phyloP scores from a whole-genome alignment of 2,888 invertebrate species.

The Temnothorax ravouxi region DNA sequence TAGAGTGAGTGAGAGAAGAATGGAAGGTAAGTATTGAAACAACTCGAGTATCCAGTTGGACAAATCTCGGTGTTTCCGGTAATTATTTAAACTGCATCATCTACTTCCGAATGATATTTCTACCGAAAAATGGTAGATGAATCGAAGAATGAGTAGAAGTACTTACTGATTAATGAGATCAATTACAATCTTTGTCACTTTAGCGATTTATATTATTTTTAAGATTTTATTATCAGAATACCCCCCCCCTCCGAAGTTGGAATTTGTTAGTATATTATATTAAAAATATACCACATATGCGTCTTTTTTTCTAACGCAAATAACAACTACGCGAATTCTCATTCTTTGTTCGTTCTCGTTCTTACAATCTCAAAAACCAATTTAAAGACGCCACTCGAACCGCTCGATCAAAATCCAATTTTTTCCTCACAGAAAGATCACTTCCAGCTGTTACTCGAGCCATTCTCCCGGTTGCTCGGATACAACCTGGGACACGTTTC shows the following conservation, averaged over 20 bases:
- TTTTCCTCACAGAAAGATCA: slow-evolving; percentile 33
- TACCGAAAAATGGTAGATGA: not conserved
- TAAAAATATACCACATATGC: too few relatives aligned
- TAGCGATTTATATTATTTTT: not conserved
- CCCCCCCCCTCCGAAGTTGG: too few relatives aligned
- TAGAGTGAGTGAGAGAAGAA: not conserved
- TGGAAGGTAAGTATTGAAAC: not conserved
- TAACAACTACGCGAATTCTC: not conserved
- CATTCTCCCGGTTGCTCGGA: slow-evolving; percentile 19
- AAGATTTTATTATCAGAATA: not conserved
- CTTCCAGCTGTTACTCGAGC: slow-evolving; percentile 44
- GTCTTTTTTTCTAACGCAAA: not conserved
- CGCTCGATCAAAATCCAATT: slow-evolving; percentile 48
- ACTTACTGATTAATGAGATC: not conserved
- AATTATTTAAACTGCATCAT: slow-evolving; percentile 34
- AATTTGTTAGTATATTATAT: slow-evolving; percentile 11
- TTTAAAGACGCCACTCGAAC: slow-evolving; percentile 9
- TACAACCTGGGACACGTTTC: slow-evolving; percentile 22
- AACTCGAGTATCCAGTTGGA: slow-evolving; percentile 14
- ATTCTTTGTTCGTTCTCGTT: not conserved
- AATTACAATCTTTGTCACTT: not conserved
- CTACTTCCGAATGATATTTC: not conserved
- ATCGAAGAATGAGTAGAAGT: not conserved
- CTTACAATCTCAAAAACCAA: slow-evolving; percentile 25
- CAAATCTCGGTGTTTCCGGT: not conserved